Percentiles rank a stretch among this genome's conserved stretches.
phyloP scores from a whole-genome alignment of 2,797 vertebrate genomes.

The Cynopterus sphinx region DNA sequence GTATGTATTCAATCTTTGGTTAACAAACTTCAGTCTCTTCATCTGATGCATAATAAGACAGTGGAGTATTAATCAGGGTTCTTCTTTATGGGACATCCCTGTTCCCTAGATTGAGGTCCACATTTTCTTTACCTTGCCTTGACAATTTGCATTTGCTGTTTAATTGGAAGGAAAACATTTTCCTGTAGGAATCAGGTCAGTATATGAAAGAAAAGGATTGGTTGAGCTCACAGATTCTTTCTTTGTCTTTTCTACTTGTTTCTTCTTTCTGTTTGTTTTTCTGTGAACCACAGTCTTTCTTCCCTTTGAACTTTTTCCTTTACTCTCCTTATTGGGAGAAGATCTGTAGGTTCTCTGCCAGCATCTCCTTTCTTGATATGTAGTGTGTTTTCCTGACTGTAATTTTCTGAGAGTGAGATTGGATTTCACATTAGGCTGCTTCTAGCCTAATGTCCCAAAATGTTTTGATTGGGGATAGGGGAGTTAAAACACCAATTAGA shows the following conservation, averaged over 20 bases:
- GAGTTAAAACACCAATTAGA: neutral
- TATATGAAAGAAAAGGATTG: conserved; percentile 15
- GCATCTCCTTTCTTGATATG: neutral
- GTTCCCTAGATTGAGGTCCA: neutral
- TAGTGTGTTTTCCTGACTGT: neutral
- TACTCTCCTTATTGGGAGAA: neutral
- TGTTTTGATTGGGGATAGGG: neutral
- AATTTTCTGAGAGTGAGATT: conserved; percentile 22
- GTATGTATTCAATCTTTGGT: neutral
- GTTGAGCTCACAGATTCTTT: neutral
- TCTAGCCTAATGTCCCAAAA: neutral
- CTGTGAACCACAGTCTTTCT: neutral
- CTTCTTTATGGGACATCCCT: neutral
- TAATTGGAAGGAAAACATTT: conserved; percentile 11
- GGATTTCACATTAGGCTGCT: neutral
- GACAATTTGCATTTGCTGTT: conserved; percentile 15
- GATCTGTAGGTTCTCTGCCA: neutral
- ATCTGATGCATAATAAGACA: neutral
- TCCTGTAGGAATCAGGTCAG: conserved; percentile 26
- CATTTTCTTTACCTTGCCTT: too few species aligned
- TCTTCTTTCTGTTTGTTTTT: conserved; percentile 15
- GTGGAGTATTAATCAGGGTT: neutral
- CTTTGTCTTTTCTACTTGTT: neutral
- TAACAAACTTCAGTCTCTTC: neutral
- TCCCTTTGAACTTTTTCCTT: neutral